Conservation (phyloP, 1,140 invertebrate species). For the Pachypsylla venusta region DNA sequence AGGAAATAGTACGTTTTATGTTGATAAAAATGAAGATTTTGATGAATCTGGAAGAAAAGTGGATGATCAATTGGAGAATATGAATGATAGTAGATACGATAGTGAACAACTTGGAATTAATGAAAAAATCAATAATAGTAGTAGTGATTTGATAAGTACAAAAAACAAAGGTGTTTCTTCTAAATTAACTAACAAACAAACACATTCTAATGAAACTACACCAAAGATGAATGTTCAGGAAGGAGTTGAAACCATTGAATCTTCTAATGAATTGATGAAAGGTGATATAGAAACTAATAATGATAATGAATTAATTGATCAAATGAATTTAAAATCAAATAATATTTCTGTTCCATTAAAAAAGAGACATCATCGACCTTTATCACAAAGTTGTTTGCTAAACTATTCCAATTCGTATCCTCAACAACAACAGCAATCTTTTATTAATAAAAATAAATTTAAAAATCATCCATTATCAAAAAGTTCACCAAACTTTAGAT, state of each 20-base stretch:
- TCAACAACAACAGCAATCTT: no score
- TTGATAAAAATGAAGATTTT: background rate
- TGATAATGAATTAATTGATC: background rate
- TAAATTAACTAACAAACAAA: background rate
- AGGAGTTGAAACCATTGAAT: background rate
- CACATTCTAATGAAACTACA: background rate
- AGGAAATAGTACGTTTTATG: slow-evolving; percentile 1
- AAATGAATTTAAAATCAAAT: background rate
- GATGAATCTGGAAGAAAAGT: background rate
- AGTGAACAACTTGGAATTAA: no score
- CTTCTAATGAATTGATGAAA: background rate
- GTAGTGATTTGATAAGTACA: background rate
- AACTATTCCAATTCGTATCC: slow-evolving; percentile 8
- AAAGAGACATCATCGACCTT: background rate
- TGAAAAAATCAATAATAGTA: background rate
- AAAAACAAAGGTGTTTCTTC: background rate
- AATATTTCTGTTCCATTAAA: background rate
- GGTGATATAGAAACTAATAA: background rate
- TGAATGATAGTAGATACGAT: no score
- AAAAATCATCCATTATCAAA: no score
- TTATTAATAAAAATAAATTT: no score
- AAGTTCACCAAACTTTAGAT: no score
- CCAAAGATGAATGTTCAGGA: background rate
- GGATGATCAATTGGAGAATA: background rate
- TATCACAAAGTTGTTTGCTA: background rate